Evolutionary conservation across 1,140 invertebrate genomes (phyloP).

Genomic region (Cyrtorhinus lividipennis): DNA sequence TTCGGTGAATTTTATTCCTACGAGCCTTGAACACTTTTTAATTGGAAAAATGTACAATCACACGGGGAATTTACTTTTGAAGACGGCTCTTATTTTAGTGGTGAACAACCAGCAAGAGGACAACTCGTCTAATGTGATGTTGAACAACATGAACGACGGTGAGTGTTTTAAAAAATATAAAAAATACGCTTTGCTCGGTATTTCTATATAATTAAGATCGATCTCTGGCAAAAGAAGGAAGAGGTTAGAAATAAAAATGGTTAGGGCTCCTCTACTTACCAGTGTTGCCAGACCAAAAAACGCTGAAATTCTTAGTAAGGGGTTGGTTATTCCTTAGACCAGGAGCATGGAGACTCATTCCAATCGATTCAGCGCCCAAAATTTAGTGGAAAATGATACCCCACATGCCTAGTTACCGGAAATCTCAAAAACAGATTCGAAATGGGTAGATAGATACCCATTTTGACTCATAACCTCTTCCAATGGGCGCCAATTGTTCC

Average conservation of each 20-base stretch:
- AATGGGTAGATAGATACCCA: no score
- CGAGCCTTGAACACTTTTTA: no score
- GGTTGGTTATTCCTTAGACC: not conserved
- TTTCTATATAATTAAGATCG: not conserved
- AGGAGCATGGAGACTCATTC: not conserved
- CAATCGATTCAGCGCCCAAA: no score
- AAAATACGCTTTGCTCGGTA: no score
- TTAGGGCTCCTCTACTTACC: not conserved
- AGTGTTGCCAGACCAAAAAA: no score
- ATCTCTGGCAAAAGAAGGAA: not conserved
- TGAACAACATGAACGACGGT: not conserved
- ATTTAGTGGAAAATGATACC: no score
- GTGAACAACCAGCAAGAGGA: conserved; percentile 3
- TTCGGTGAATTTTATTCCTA: no score
- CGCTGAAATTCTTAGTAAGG: no score
- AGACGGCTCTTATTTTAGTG: conserved; percentile 13
- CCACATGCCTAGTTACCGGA: no score
- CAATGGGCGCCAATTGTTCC: no score
- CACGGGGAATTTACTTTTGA: conserved; percentile 11
- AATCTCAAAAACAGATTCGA: no score
- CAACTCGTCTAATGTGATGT: not conserved
- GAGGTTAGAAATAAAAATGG: not conserved
- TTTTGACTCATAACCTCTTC: no score
- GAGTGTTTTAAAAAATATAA: not conserved
- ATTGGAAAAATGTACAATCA: conserved; percentile 12